Base-by-base conservation (phyloP, 2,888 invertebrate genomes). In the Papilio elwesi region DNA sequence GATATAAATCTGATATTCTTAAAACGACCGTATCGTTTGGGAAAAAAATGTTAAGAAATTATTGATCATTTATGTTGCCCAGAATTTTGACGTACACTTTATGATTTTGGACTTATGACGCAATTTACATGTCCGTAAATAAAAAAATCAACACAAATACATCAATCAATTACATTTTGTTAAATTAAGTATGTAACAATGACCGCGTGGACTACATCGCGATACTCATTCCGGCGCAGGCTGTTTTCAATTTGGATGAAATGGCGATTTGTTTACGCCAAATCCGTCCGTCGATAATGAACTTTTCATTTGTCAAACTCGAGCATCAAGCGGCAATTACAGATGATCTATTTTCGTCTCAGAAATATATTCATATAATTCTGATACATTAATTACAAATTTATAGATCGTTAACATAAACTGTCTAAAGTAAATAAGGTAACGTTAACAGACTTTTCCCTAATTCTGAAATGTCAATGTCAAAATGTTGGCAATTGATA, bases 231-330 rank as follows among this genome's bases (percentile, higher is more conserved):
- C 13, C 51, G 51, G 36, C 15, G 51, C 36, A n/a, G 52, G 15
- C 55, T 47, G 67, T 38, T 68, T 59, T 59, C 68, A 57, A 68
- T 68, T 68, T 49, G 26, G 59, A 57, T 68, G 57, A 57, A 57
- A 59, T 68, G 36, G 57, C 57, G 57, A 68, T 49, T 59, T 68
- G 68, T 68, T 68, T 59, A 57, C 59, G 68, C n/a, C 57, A 59
- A 57, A 57, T 68, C 55, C 57, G 57, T 47, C 49, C 36, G 51
- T 59, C 68, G 68, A 68, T 68, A 68, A 59, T 68, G 68, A 68
- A 68, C 26, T 57, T 68, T 68, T 68, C 57, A 68, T 68, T 59
- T 57, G 57, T 59, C 55, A 59, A 68, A 48, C 10, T 68, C 57
- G 9, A 68, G 49, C 47, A 16, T 16, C 53, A 67, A 67, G 53